Percentiles rank a stretch among this genome's conserved stretches.
Conservation (phyloP, 1,140 invertebrate genomes). For the Ips typographus region DNA sequence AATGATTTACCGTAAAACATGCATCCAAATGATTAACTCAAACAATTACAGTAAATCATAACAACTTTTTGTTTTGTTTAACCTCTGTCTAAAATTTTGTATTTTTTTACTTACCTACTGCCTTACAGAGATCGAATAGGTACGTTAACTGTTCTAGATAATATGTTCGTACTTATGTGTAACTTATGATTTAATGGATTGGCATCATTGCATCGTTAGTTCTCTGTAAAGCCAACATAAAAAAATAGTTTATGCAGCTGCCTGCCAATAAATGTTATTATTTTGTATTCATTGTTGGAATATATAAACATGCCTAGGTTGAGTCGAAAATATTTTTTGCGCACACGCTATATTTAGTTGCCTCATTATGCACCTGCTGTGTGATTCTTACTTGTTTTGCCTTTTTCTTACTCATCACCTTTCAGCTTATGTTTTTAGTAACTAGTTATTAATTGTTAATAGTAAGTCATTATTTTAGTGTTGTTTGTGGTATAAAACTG, state of each 20-base stretch:
- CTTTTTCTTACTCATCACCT: not conserved
- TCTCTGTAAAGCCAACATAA: conserved; percentile 11
- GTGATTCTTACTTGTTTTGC: conserved; percentile 7
- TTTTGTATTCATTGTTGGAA: conserved; percentile 23
- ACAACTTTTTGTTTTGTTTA: not conserved
- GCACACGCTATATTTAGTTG: not conserved
- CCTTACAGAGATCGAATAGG: conserved; percentile 51
- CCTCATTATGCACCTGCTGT: not conserved
- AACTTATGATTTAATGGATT: conserved; percentile 9
- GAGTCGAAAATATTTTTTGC: conserved; percentile 39
- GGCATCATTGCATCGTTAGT: conserved; percentile 26
- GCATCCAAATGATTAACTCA: too few species aligned
- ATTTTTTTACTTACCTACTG: conserved; percentile 43
- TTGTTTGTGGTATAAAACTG: too few species aligned
- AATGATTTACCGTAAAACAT: conserved; percentile 15
- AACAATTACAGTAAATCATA: not conserved
- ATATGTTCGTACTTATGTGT: conserved; percentile 27
- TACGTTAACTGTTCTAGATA: conserved; percentile 46
- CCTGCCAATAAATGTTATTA: conserved; percentile 20
- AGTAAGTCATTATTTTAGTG: too few species aligned
- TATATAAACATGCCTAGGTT: conserved; percentile 43
- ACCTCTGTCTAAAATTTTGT: too few species aligned
- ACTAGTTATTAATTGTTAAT: too few species aligned
- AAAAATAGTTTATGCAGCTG: conserved; percentile 13
- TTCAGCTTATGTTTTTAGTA: too few species aligned